Evolutionary conservation across 2,888 invertebrate species (phyloP), one percentile per base, ranked within the genome.

Genomic region (Machimus atricapillus): DNA sequence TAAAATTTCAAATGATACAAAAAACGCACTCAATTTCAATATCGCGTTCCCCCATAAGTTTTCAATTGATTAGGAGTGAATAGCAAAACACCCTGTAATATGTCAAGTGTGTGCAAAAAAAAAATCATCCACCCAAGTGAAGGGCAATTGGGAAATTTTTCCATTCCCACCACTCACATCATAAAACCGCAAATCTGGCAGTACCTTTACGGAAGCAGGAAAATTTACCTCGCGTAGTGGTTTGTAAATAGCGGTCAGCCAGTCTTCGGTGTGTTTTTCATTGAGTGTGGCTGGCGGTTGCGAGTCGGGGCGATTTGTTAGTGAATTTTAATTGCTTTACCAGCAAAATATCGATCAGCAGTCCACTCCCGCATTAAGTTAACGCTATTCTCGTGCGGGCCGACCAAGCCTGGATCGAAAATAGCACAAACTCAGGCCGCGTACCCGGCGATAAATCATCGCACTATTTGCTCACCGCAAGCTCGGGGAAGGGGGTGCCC

Each of bases 211-310:
- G 77, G n/a, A 77, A 37, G 40, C 34, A 19, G 34, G 37, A 46
- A 79, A 27, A 19, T 79, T n/a, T 19, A 46, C 43, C 43, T 78
- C 14, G 16, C 46, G 52, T 79, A 19, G 79, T 56, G 27, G 56
- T 83, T 58, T 83, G 73, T 66, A 83, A 83, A 66, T 40, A 83
- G 83, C 83, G 83, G 83, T 66, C 83, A 83, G 83, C 73, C 83
- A 56, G 73, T 37, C 73, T 14, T 66, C 27, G 66, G 66, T 66
- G 66, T 19, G 66, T 19, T 66, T 66, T 83, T 66, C 83, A 83
- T 83, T 83, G 23, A 37, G 43, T 34, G 14, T 34, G 27, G 27
- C 31, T 46, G 34, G 16, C 31, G 56, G 27, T 46, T 79, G 19
- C 43, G 9, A 9, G 79, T 16, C 16, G 16, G 46, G 12, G 52